Evolutionary conservation across 2,888 invertebrate genomes (phyloP).

Genomic region (Amaurobius ferox): DNA sequence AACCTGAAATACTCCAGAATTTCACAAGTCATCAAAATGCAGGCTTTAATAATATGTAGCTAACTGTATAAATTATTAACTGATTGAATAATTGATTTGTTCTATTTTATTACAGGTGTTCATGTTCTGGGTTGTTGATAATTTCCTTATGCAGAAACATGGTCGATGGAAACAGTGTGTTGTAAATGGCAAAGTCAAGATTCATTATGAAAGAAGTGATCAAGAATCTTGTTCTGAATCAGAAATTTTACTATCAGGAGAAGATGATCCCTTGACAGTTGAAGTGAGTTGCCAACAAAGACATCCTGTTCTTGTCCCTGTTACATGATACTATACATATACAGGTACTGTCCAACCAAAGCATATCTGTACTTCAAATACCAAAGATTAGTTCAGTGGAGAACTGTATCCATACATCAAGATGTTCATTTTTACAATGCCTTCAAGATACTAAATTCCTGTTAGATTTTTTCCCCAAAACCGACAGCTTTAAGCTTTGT

Average conservation of each 20-base stretch:
- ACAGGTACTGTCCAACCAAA: slow-evolving; percentile 37
- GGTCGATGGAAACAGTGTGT: slow-evolving; percentile 63
- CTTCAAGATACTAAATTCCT: too few species aligned
- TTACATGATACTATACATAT: slow-evolving; percentile 38
- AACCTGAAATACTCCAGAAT: too few species aligned
- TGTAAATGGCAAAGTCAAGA: slow-evolving; percentile 54
- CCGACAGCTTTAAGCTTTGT: too few species aligned
- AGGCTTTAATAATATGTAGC: too few species aligned
- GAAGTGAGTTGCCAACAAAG: slow-evolving; percentile 65
- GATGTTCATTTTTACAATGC: too few species aligned
- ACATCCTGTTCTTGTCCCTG: slow-evolving; percentile 53
- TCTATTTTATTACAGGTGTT: slow-evolving; percentile 82
- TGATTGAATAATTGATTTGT: too few species aligned
- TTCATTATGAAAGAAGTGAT: slow-evolving; percentile 61
- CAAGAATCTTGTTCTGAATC: slow-evolving; percentile 66
- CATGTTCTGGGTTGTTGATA: slow-evolving; percentile 92
- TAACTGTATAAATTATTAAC: too few species aligned
- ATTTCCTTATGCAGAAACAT: slow-evolving; percentile 84
- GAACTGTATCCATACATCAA: too few species aligned
- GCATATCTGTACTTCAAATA: slow-evolving; percentile 44
- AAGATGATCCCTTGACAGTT: slow-evolving; percentile 46
- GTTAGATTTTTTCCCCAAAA: too few species aligned
- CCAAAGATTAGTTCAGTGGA: slow-evolving; percentile 39
- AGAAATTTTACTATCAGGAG: slow-evolving; percentile 60
- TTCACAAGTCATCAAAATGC: too few species aligned